Base-by-base conservation (phyloP, 2,888 invertebrate genomes). In the Sesamia inferens region DNA sequence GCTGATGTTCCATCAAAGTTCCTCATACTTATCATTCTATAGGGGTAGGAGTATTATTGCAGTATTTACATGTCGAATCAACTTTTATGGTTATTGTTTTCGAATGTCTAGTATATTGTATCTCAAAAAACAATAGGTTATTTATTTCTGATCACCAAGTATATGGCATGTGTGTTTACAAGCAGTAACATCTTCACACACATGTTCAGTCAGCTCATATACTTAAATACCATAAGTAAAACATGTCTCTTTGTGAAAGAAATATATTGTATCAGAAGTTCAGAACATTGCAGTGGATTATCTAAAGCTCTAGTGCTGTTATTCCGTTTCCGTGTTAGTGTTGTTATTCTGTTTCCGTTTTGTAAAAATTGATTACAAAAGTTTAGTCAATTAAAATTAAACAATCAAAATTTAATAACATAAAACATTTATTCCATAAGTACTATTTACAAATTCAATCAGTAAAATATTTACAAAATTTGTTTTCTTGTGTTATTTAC, bases 391-490 rank as follows among this genome's bases (percentile, higher is more conserved):
- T 14, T 74, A 76, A 78, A 81, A 76, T 67, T 57, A 80, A 70
- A 67, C 51, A 68, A 66, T 39, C 55, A 59, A 81, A 57, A 71
- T 61, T 54, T 39, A 76, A 11, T 69, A 76, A 76, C 67, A 62
- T 71, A 67, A 61, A 67, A 74, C 67, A 71, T 85, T 83, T 84
- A 76, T 81, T 83, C 78, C 71, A 81, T 76, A 39, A 39, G 39
- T 39, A 82, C 66, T 87, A 81, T 77, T 78, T 84, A 84, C 84
- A 84, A 82, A 78, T 69, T 61, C 44, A 79, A 76, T 71, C 5
- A 42, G 68, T 73, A 68, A 77, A 83, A 77, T 89, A 88, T 89
- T 84, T 88, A 87, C 88, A 89, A 84, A 87, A 72, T 79, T 74
- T 24, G 64, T 70, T 70, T 76, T 74, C n/a, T 68, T 22, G 61